Evolutionary conservation across 2,113 vertebrate genomes (phyloP).

Genomic region (Chloebia gouldiae): DNA sequence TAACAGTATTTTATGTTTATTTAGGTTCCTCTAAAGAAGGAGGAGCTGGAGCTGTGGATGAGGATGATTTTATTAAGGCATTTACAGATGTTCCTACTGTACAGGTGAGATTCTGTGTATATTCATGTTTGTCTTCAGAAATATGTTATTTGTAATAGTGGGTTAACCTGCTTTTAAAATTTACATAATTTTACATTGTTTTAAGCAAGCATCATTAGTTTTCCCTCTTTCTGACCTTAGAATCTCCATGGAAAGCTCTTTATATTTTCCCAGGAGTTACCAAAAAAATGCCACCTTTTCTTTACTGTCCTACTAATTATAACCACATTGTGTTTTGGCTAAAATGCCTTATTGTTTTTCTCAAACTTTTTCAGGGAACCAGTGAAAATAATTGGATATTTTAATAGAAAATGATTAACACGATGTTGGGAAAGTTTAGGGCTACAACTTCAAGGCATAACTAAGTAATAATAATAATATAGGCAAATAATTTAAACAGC

Average conservation of each 20-base stretch:
- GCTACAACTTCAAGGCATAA: neutral
- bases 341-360: neutral
- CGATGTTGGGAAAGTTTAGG: neutral
- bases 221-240: neutral
- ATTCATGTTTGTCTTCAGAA: neutral
- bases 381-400: neutral
- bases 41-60: slow-evolving; percentile 88
- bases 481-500: neutral
- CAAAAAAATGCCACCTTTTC: neutral
- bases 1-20: neutral
- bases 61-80: slow-evolving; percentile 93
- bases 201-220: neutral
- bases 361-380: neutral
- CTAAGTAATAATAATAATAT: neutral
- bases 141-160: neutral
- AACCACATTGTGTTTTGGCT: neutral
- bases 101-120: slow-evolving; percentile 75
- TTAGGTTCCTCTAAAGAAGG: slow-evolving; percentile 88
- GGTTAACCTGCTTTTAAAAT: neutral
- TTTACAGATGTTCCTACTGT: slow-evolving; percentile 94
- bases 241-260: neutral
- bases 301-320: neutral
- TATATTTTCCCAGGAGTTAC: neutral
- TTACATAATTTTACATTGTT: neutral
- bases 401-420: neutral